Evolutionary conservation across 2,113 vertebrate species (phyloP).

Genomic region (Stictonetta naevosa): DNA sequence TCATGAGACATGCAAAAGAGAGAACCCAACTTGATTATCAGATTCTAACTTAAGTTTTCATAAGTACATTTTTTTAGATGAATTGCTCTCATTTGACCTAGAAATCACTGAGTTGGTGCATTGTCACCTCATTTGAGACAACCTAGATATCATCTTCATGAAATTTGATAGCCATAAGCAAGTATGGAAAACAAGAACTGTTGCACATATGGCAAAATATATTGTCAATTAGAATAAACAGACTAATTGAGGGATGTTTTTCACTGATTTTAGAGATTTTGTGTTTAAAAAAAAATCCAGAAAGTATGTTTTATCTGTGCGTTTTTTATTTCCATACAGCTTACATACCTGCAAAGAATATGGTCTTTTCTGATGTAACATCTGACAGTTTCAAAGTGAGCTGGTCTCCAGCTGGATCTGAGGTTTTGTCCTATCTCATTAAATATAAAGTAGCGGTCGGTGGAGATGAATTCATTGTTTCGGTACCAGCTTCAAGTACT

Average conservation of each 20-base stretch:
- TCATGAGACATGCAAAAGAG: background rate
- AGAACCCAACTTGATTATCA: background rate
- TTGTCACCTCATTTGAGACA: background rate
- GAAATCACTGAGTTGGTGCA: background rate
- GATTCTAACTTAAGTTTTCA: background rate
- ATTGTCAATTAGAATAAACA: background rate
- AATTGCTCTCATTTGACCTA: background rate
- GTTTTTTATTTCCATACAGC: slow-evolving; percentile 73
- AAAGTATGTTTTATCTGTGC: background rate
- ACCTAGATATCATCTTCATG: background rate
- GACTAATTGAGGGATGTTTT: background rate
- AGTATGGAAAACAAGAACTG: background rate
- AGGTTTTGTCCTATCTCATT: slow-evolving; percentile 86
- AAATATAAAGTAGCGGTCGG: slow-evolving; percentile 82
- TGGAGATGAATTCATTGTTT: slow-evolving; percentile 83
- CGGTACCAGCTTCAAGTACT: slow-evolving; percentile 83
- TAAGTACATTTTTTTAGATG: background rate
- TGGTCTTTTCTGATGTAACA: slow-evolving; percentile 88
- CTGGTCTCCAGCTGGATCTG: slow-evolving; percentile 83
- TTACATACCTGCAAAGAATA: slow-evolving; percentile 82
- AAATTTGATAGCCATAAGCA: background rate
- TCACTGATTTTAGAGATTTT: background rate
- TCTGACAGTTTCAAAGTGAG: slow-evolving; percentile 86
- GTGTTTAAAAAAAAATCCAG: background rate
- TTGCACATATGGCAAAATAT: background rate